Evolutionary conservation across 37 sponge, comb jelly and placozoan genomes (phyloP).

Genomic region (Beroe ovata): DNA sequence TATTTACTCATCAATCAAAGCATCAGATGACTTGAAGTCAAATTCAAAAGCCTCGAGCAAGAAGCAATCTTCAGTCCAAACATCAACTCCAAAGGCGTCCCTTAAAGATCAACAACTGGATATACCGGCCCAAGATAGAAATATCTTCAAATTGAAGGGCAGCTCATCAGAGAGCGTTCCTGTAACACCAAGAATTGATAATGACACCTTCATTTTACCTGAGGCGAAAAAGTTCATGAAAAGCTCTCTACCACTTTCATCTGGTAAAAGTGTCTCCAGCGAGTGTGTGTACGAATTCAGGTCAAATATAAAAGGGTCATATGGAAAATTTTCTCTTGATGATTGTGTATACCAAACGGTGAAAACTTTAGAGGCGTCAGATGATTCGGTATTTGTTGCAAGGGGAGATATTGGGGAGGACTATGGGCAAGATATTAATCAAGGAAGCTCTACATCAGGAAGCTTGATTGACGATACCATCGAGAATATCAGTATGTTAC

Average conservation of each 20-base stretch:
- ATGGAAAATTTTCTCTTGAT: constrained; percentile 29
- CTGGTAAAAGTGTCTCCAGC: neutral
- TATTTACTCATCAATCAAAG: constrained; percentile 13
- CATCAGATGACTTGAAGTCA: constrained; percentile 3
- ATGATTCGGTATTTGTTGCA: constrained; percentile 29
- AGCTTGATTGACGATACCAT: constrained; percentile 45
- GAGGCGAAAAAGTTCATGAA: no score
- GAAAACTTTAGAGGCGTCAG: neutral
- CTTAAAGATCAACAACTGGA: neutral
- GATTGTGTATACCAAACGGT: neutral
- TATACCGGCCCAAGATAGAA: neutral
- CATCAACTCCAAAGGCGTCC: constrained; percentile 27
- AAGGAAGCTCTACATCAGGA: neutral
- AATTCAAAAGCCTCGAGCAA: neutral
- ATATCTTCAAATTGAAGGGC: neutral
- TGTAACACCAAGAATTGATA: constrained; percentile 8
- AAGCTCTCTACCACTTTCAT: neutral
- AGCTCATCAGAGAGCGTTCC: constrained; percentile 11
- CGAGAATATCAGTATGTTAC: constrained; percentile 28
- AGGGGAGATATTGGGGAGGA: neutral
- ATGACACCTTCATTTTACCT: neutral
- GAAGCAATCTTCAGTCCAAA: neutral
- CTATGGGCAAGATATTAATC: neutral
- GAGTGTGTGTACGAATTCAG: neutral
- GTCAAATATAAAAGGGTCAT: constrained; percentile 16